These are phyloP conservation scores for Platysteira castanea DNA, from an alignment of 2,113 vertebrate species.

Conservation along the genomic window DNA sequence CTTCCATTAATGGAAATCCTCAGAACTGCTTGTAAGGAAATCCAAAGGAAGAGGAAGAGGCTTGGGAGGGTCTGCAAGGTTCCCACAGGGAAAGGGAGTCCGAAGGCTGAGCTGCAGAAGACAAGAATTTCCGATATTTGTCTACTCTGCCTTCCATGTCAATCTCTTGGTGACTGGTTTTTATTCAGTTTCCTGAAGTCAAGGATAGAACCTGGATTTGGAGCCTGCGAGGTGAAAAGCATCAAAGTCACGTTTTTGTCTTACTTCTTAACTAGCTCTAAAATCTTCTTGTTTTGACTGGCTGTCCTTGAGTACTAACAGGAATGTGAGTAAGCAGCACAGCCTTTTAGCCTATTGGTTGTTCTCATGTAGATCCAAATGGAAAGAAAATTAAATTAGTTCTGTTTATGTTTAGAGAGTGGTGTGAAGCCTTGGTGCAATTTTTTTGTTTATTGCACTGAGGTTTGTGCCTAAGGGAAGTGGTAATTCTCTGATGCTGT, in stretches of 20 bases:
- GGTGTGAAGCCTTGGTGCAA: not conserved
- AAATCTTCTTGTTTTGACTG: conserved; percentile 6
- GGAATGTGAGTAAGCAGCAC: not conserved
- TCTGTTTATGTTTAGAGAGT: not conserved
- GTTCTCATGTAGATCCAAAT: not conserved
- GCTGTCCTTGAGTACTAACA: not conserved
- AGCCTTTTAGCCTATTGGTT: conserved; percentile 12
- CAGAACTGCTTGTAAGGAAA: not conserved
- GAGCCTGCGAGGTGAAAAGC: not conserved
- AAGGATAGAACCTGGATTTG: not conserved
- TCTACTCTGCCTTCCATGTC: not conserved
- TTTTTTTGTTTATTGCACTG: not conserved
- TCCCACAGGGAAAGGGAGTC: not conserved
- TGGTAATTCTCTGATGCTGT: not conserved
- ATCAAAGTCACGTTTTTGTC: not conserved
- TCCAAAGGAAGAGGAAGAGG: not conserved
- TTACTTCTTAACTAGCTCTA: not conserved
- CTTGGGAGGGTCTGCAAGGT: not conserved
- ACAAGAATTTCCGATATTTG: not conserved
- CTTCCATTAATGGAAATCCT: not conserved
- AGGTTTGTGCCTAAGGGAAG: not conserved
- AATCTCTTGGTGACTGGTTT: not conserved
- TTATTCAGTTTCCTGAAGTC: conserved; percentile 9
- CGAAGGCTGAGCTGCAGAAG: not conserved
- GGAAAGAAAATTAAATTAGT: conserved; percentile 7